Conservation (phyloP, 2,888 invertebrate genomes). For the Lingula anatina region DNA sequence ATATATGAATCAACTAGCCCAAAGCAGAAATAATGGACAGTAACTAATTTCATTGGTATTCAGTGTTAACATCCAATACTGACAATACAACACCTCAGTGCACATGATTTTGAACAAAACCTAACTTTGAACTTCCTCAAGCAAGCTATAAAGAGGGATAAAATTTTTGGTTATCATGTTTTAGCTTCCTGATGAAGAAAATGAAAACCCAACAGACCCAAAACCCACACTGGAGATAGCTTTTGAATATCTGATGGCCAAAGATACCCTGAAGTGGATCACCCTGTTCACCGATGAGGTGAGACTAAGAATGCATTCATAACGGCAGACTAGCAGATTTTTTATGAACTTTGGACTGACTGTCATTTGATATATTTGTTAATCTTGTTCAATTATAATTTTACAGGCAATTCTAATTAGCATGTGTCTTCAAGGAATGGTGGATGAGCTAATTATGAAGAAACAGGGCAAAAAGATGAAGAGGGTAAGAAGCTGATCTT, state of each 20-base stretch:
- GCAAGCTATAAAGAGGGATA: no score
- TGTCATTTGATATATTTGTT: no score
- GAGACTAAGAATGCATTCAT: slow-evolving; percentile 54
- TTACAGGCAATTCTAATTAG: slow-evolving; percentile 84
- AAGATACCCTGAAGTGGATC: slow-evolving; percentile 90
- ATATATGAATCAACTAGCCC: no score
- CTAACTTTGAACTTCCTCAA: no score
- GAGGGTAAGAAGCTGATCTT: no score
- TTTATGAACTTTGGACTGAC: no score
- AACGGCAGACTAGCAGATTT: no score
- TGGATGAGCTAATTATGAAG: slow-evolving; percentile 73
- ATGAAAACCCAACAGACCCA: not conserved
- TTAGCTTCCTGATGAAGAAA: slow-evolving; percentile 8
- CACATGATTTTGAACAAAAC: no score
- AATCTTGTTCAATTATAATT: not conserved
- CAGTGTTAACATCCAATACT: no score
- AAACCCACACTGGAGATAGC: slow-evolving; percentile 68
- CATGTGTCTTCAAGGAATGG: slow-evolving; percentile 90
- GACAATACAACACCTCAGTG: no score
- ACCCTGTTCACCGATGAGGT: slow-evolving; percentile 81
- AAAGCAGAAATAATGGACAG: no score
- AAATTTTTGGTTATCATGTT: not conserved
- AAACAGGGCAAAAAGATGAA: slow-evolving; percentile 50
- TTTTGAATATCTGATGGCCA: slow-evolving; percentile 89
- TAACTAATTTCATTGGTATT: no score